Base-by-base conservation (phyloP, 2,113 vertebrate species). In the Stigmatopora nigra region DNA sequence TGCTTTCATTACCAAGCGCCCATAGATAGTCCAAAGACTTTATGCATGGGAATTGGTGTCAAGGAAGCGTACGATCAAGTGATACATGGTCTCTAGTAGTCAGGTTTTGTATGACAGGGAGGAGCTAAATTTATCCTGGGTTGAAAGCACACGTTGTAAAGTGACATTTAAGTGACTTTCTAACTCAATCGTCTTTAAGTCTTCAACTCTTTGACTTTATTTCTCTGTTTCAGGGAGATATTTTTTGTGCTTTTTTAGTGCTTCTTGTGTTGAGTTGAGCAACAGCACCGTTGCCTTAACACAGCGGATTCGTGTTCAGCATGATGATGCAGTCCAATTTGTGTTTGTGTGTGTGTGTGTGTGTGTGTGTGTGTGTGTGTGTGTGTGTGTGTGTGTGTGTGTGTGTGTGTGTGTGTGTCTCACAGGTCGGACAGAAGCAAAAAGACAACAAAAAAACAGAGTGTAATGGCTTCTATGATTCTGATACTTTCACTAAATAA, bases 371-470 rank as follows among this genome's bases (percentile, higher is more conserved):
- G 51, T 71, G 73, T 76, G 68, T 74, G 72, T 82, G 49, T 83
- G 51, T 71, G 73, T 76, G 68, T 74, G 72, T n/a, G n/a, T n/a
- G n/a, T n/a, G n/a, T n/a, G n/a, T n/a, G n/a, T n/a, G n/a, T n/a
- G n/a, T n/a, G n/a, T n/a, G n/a, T n/a, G n/a, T 75, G 51, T 71
- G 73, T 76, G 68, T 74, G 72, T 82, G 49, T 83, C 64, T 79
- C 82, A 71, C 66, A 85, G 86, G 83, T 78, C 76, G 61, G 49
- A 72, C 69, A 82, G 77, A 75, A 82, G 64, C 73, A 84, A 80
- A 82, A 88, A 75, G 65, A 45, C 76, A 61, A 45, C 19, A 14
- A 84, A 81, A 81, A 85, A 81, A 86, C 75, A 79, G 44, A 77
- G 60, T 72, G 3, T 63, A 65, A 25, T 82, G 76, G 79, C 79